Evolutionary conservation across 2,113 vertebrate genomes (phyloP).

Genomic region (Petroica traversi): DNA sequence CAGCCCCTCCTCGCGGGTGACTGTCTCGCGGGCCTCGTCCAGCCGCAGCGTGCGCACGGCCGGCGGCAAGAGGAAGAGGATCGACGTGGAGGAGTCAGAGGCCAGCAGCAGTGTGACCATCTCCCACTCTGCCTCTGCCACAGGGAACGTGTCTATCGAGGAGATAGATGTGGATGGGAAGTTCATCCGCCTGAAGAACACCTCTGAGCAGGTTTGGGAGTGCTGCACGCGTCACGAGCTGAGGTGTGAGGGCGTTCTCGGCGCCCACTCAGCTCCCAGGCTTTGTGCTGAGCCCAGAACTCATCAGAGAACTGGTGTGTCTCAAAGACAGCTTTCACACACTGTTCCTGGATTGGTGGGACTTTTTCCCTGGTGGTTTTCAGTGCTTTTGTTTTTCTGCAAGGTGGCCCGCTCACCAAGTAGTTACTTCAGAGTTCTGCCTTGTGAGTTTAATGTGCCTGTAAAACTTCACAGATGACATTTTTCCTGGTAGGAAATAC

Average conservation of each 20-base stretch:
- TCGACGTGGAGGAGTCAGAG: conserved; percentile 86
- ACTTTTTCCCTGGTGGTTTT: background rate
- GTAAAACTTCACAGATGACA: background rate
- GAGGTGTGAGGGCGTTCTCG: background rate
- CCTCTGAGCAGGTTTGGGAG: conserved; percentile 79
- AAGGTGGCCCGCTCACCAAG: rapidly evolving
- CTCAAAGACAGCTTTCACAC: background rate
- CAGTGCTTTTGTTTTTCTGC: background rate
- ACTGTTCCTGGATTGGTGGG: background rate
- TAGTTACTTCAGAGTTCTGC: background rate
- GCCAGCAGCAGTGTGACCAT: conserved; percentile 89
- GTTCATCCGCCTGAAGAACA: conserved; percentile 88
- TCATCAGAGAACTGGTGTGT: background rate
- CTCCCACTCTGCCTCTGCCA: conserved; percentile 86
- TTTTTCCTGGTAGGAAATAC: background rate
- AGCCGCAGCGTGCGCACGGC: conserved; percentile 81
- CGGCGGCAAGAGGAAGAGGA: conserved; percentile 85
- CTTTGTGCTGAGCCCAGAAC: background rate
- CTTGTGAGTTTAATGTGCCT: background rate
- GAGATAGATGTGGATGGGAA: conserved; percentile 91
- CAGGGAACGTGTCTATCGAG: conserved; percentile 81
- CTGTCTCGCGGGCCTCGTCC: conserved; percentile 83
- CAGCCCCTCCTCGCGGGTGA: conserved; percentile 84
- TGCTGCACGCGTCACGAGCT: rapidly evolving
- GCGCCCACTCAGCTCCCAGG: background rate